phyloP scores from a whole-genome alignment of 30 jellyfish, hydroid and myxozoan species.

The Hydractinia echinata region DNA sequence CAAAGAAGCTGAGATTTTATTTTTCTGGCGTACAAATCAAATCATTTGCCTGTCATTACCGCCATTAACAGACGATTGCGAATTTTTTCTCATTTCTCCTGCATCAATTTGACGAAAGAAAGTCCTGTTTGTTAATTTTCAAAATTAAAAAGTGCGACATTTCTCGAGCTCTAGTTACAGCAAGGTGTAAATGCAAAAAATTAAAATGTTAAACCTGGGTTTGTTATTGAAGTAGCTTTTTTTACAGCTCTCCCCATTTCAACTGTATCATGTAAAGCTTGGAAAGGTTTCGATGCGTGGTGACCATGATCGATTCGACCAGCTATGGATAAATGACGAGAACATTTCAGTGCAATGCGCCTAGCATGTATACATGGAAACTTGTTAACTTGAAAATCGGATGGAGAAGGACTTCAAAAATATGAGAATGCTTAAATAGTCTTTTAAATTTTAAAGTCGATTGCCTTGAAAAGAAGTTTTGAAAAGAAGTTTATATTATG shows the following conservation, averaged over 20 bases:
- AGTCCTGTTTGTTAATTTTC: neutral
- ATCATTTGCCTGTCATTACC: too few species aligned
- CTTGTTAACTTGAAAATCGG: neutral
- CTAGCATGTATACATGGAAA: neutral
- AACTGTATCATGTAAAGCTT: constrained; percentile 65
- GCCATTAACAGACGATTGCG: too few species aligned
- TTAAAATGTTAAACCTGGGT: constrained; percentile 45
- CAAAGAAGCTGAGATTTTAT: too few species aligned
- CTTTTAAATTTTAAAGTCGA: too few species aligned
- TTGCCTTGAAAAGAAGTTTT: too few species aligned
- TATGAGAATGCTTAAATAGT: too few species aligned
- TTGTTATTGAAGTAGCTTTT: constrained; percentile 48
- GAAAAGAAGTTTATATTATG: too few species aligned
- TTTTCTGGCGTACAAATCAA: too few species aligned
- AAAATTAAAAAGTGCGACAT: neutral
- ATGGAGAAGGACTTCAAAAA: too few species aligned
- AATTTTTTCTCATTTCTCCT: too few species aligned
- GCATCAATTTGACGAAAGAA: too few species aligned
- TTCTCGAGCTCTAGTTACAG: neutral
- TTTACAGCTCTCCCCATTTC: constrained; percentile 74
- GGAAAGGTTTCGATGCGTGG: constrained; percentile 49
- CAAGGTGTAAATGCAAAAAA: neutral
- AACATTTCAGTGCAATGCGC: constrained; percentile 25
- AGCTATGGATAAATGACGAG: constrained; percentile 40
- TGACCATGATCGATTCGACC: constrained; percentile 87